Percentiles rank a stretch among this genome's conserved stretches.
Evolutionary conservation across 1,140 invertebrate genomes (phyloP).

Genomic region (Neodiprion virginianus): DNA sequence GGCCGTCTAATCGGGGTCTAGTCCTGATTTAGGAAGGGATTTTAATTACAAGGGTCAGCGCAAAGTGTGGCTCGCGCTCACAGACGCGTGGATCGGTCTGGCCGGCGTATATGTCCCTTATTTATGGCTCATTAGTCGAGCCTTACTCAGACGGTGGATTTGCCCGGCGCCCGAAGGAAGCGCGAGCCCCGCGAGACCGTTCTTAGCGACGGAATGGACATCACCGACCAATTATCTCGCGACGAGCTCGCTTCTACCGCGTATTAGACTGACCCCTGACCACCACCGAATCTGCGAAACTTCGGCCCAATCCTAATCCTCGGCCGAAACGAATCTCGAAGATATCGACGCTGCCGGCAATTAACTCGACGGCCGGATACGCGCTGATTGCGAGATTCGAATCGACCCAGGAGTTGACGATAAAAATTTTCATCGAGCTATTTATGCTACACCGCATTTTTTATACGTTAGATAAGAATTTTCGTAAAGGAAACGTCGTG

Average conservation of each 20-base stretch:
- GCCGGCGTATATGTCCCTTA: constrained; percentile 37
- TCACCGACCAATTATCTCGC: background rate
- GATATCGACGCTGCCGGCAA: no score
- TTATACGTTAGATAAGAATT: no score
- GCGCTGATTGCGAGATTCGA: no score
- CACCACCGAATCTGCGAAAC: background rate
- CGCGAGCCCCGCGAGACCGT: background rate
- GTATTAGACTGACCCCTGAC: background rate
- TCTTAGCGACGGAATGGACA: constrained; percentile 5
- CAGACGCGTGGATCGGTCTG: constrained; percentile 22
- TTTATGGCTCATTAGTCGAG: constrained; percentile 38
- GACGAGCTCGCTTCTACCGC: no score
- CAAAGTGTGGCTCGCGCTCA: constrained; percentile 32
- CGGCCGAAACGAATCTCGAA: no score
- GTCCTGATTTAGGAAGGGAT: constrained; percentile 53
- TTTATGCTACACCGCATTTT: no score
- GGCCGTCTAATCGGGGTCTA: constrained; percentile 44
- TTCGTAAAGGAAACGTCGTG: no score
- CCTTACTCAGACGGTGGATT: constrained; percentile 5
- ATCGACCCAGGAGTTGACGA: no score
- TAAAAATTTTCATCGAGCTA: no score
- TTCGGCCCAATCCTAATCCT: background rate
- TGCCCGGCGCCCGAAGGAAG: background rate
- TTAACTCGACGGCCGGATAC: no score
- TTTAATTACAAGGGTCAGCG: constrained; percentile 54